Evolutionary conservation across 2,797 vertebrate species (phyloP), one percentile per base, ranked within the genome.

Genomic region (Melanotaenia boesemani): DNA sequence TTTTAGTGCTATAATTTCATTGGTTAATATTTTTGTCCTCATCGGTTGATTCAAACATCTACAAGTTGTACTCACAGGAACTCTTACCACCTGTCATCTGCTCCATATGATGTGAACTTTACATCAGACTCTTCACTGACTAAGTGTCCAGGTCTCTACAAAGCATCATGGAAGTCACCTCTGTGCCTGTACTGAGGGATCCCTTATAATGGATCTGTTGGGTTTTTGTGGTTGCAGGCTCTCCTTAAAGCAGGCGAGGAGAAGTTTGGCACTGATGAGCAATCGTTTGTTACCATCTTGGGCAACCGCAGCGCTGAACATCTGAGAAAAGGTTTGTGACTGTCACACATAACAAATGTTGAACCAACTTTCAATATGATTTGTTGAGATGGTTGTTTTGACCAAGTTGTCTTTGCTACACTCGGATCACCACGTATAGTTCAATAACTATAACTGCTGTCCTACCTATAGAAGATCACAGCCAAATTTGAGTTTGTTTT

Each of bases 221-320:
- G 0, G 3, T 63, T 70, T 72, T 61, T 83, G 36, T 83, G 54
- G 2, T 48, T 20, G 30, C 80, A 99, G 98, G 90, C 88, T 48
- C 91, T 99, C 69, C 98, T 98, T 84, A 94, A 95, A 79, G 97
- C 98, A 6, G 97, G 98, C 55, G 98, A 99, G 81, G 60, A 97
- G 77, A 98, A 98, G 79, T 99, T 91, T 89, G 98, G 97, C 59
- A 99, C 97, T 0, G 97, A 99, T 72, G 98, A 99, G 84, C 96
- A 98, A n/a, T 90, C 95, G n/a, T 99, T 99, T 63, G 94, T 98
- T 87, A 98, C 96, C 79, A 96, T 99, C 86, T 83, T 99, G 80
- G 98, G 98, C 34, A 99, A 97, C 65, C 95, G 96, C 60, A 98
- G 96, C 0, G 1, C 94, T 30, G 92, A 95, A 61, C 97, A 99